Evolutionary conservation across 2,888 invertebrate species (phyloP).

Genomic region (Drosophila antonietae): DNA sequence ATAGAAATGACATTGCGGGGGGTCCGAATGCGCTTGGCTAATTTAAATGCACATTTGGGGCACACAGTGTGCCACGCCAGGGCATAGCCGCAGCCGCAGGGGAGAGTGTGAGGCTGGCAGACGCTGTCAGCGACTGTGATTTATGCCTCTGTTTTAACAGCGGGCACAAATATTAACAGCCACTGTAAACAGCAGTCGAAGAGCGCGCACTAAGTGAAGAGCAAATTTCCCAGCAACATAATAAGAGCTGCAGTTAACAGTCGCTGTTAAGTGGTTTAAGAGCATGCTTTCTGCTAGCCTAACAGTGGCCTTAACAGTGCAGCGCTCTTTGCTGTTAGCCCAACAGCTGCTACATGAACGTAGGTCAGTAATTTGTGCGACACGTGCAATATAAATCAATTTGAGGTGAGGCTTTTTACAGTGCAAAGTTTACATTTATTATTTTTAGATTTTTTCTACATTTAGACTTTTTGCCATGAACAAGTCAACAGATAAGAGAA

Average conservation of each 20-base stretch:
- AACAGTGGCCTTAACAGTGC: slow-evolving; percentile 16
- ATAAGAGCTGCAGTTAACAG: slow-evolving; percentile 12
- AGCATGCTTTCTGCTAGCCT: slow-evolving; percentile 13
- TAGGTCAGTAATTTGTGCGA: slow-evolving; percentile 63
- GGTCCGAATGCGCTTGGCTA: slow-evolving; percentile 45
- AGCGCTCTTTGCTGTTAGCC: slow-evolving; percentile 33
- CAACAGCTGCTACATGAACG: slow-evolving; percentile 17
- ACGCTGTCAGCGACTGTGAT: slow-evolving; percentile 62
- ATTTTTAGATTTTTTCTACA: neutral
- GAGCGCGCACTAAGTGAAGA: slow-evolving; percentile 36
- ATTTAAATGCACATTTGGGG: slow-evolving; percentile 78
- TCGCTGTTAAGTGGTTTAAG: slow-evolving; percentile 44
- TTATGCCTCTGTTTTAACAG: slow-evolving; percentile 42
- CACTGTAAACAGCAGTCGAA: slow-evolving; percentile 14
- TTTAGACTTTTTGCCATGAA: too few species aligned
- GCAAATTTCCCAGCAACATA: slow-evolving; percentile 42
- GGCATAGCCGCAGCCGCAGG: neutral
- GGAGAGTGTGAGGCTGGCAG: slow-evolving; percentile 13
- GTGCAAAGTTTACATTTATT: neutral
- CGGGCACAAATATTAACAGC: neutral
- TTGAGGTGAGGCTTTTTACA: neutral
- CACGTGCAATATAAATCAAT: slow-evolving; percentile 49
- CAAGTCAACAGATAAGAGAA: too few species aligned
- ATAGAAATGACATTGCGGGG: slow-evolving; percentile 68
- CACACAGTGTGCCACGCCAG: slow-evolving; percentile 27